Evolutionary conservation across 1,140 invertebrate species (phyloP), one percentile per base, ranked within the genome.

Genomic region (Lutraria rhynchaena): DNA sequence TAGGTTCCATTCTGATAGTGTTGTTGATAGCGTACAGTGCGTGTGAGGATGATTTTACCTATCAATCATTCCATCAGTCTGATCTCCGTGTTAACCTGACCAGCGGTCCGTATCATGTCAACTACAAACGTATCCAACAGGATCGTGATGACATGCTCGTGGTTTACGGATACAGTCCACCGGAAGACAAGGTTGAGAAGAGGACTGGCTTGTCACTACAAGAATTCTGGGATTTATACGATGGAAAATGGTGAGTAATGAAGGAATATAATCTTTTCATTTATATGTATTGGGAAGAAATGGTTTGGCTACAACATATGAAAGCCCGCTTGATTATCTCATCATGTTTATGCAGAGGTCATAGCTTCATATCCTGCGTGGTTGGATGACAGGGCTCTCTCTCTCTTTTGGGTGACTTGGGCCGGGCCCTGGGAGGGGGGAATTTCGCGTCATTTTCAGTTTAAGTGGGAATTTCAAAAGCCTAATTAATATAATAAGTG

Each of bases 221-320:
- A 37, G 89, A 90, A 75, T 90, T 89, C 58, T 78, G 74, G 49
- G 87, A 90, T 70, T 76, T 89, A 0, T 90, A 90, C 81, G 88
- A 89, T 86, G 86, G 84, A 22, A 90, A 90, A 85, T 90, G 89
- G 89, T 90, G 67, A 63, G 63, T 63, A 22, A 17, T n/a, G n/a
- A n/a, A n/a, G n/a, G n/a, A n/a, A n/a, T n/a, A n/a, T n/a, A n/a
- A n/a, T n/a, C n/a, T n/a, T n/a, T n/a, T n/a, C n/a, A n/a, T n/a
- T n/a, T n/a, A n/a, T n/a, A n/a, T n/a, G n/a, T n/a, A n/a, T n/a
- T n/a, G n/a, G n/a, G n/a, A n/a, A n/a, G n/a, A n/a, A n/a, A n/a
- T n/a, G n/a, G n/a, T n/a, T n/a, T n/a, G n/a, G n/a, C n/a, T n/a
- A n/a, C n/a, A n/a, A n/a, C n/a, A n/a, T n/a, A n/a, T n/a, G n/a